phyloP scores from a whole-genome alignment of 2,888 invertebrate genomes.

The Mythimna ferrago region DNA sequence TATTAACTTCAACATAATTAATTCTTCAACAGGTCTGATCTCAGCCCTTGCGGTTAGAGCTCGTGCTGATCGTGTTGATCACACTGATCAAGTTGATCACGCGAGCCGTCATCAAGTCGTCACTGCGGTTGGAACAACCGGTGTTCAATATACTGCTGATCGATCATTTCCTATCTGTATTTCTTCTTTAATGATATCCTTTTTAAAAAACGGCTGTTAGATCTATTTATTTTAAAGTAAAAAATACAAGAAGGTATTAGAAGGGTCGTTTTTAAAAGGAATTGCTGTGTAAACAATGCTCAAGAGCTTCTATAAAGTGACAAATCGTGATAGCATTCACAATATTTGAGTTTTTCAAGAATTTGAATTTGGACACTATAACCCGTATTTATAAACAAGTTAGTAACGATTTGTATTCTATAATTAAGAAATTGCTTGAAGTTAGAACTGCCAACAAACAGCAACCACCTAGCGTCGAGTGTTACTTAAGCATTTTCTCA shows the following conservation, averaged over 20 bases:
- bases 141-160: constrained; percentile 49
- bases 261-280: background rate
- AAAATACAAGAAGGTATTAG: background rate
- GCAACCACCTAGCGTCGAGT: too few species aligned
- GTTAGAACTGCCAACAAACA: too few species aligned
- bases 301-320: background rate
- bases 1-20: constrained; percentile 45
- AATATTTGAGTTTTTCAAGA: too few species aligned
- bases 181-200: constrained; percentile 33
- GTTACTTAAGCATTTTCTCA: too few species aligned
- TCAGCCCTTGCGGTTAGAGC: constrained; percentile 45
- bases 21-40: constrained; percentile 42
- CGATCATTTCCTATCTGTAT: constrained; percentile 61
- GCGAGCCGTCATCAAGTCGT: constrained; percentile 54
- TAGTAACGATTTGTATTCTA: too few species aligned
- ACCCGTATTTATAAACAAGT: too few species aligned
- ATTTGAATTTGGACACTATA: too few species aligned
- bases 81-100: constrained; percentile 43
- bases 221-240: constrained; percentile 4
- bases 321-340: too few species aligned
- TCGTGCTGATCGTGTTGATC: constrained; percentile 33
- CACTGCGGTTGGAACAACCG: constrained; percentile 59
- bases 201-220: constrained; percentile 9
- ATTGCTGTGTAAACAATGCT: background rate
- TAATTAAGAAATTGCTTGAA: too few species aligned